phyloP scores from a whole-genome alignment of 2,797 vertebrate genomes.

The Sebastes flavidus region DNA sequence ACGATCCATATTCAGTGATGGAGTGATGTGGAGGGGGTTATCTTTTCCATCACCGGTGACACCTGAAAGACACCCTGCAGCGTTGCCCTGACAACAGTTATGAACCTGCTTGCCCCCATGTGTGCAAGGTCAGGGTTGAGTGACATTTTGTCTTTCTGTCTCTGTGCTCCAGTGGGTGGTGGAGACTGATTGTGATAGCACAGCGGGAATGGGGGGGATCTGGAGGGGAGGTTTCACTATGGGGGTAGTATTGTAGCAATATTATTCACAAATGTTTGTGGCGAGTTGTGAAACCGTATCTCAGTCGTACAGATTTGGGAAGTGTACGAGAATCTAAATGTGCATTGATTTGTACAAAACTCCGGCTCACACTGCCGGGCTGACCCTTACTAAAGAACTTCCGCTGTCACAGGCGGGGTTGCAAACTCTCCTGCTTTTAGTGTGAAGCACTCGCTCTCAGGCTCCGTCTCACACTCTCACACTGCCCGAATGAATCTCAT shows the following conservation, averaged over 20 bases:
- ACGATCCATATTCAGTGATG: constrained; percentile 73
- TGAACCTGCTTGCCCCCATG: constrained; percentile 35
- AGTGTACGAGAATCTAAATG: not conserved
- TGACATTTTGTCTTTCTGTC: constrained; percentile 62
- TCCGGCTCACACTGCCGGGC: not conserved
- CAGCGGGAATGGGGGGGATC: not conserved
- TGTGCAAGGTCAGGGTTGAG: constrained; percentile 70
- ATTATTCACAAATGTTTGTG: not conserved
- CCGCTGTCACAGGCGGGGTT: not conserved
- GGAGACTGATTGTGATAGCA: constrained; percentile 35
- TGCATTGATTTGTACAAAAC: not conserved
- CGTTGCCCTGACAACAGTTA: constrained; percentile 72
- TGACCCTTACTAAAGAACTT: not conserved
- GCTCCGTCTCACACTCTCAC: not conserved
- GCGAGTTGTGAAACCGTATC: not conserved
- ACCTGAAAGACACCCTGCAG: constrained; percentile 76
- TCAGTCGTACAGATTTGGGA: not conserved
- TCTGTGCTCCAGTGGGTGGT: constrained; percentile 69
- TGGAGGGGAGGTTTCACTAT: not conserved
- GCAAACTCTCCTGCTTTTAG: not conserved
- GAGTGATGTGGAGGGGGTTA: constrained; percentile 42
- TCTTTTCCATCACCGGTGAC: constrained; percentile 69
- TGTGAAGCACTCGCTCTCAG: not conserved
- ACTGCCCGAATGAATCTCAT: not conserved
- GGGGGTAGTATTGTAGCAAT: not conserved